Base-by-base conservation (phyloP, 2,888 invertebrate species). In the Trachelus troglodyta region DNA sequence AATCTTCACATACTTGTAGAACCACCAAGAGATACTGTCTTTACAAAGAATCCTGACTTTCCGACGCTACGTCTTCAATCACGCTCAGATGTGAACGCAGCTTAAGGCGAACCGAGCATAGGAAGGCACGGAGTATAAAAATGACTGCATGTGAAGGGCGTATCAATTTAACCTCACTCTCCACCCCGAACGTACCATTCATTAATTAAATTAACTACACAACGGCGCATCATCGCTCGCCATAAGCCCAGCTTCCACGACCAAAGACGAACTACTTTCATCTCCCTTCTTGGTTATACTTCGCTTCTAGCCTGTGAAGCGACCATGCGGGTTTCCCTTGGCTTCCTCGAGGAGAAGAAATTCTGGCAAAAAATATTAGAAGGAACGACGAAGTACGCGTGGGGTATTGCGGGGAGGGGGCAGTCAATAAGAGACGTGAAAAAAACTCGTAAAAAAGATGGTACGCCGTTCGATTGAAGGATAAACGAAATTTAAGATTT, bases 171-270 rank as follows among this genome's bases (percentile, higher is more conserved):
- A 87, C 82, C 87, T 85, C 86, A 87, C 91, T 90, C 90, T 90
- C 86, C 89, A 86, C 87, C 86, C 87, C 87, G 89, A 88, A 90
- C 90, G 88, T 89, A 90, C 89, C 89, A 90, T 91, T 90, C 90
- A 89, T 91, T 91, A 91, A 91, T 91, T 91, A 90, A 90, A 89
- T 91, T 90, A 91, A 91, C 91, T 89, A 90, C 87, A 88, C 87
- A 88, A 89, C 89, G 85, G 85, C 86, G 87, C 89, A 90, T 89
- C 88, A 87, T 89, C 85, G 85, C 87, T 78, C 80, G 83, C 83
- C 85, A 83, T 86, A 87, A 87, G 86, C 84, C 86, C 83, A 85
- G 80, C 85, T 82, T 84, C 85, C 81, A 82, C 86, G 83, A 85
- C 84, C 86, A 85, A 87, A 86, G 84, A 85, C 84, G 85, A 85